Conservation (phyloP, 2,888 invertebrate species). For the Acanthosoma haemorrhoidale region DNA sequence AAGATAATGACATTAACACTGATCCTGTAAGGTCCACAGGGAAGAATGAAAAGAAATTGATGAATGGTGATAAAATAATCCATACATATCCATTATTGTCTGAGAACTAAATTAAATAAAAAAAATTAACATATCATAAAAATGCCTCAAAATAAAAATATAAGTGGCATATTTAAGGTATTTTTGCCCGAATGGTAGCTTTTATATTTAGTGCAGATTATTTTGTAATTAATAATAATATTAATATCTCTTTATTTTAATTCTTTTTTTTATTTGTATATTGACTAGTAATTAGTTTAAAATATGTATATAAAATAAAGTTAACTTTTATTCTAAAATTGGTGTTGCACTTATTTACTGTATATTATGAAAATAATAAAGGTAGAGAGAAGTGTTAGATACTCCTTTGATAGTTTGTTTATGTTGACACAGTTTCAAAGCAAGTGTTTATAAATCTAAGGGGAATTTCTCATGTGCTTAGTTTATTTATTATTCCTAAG, state of each 20-base stretch:
- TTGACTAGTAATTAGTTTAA: not conserved
- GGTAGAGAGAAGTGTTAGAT: slow-evolving; percentile 6
- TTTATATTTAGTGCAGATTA: slow-evolving; percentile 18
- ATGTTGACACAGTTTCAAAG: not conserved
- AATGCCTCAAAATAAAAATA: slow-evolving; percentile 15
- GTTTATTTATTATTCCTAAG: slow-evolving; percentile 5
- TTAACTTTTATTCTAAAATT: slow-evolving; percentile 26
- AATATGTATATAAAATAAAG: slow-evolving; percentile 22
- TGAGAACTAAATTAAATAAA: not conserved
- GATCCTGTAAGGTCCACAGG: too few species aligned
- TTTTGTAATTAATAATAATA: slow-evolving; percentile 15
- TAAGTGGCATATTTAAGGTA: slow-evolving; percentile 14
- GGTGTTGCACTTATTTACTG: slow-evolving; percentile 23
- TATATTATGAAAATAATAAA: slow-evolving; percentile 7
- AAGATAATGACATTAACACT: too few species aligned
- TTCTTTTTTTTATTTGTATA: not conserved
- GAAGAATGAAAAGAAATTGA: too few species aligned
- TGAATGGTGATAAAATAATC: not conserved
- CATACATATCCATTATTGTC: slow-evolving; percentile 18
- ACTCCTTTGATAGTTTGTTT: slow-evolving; percentile 22
- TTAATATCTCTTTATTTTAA: not conserved
- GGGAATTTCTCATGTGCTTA: slow-evolving; percentile 17
- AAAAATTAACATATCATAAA: slow-evolving; percentile 17
- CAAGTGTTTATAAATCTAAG: not conserved
- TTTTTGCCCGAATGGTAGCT: slow-evolving; percentile 22